Conservation (phyloP, 2,888 invertebrate genomes). For the Hetaerina titia region DNA sequence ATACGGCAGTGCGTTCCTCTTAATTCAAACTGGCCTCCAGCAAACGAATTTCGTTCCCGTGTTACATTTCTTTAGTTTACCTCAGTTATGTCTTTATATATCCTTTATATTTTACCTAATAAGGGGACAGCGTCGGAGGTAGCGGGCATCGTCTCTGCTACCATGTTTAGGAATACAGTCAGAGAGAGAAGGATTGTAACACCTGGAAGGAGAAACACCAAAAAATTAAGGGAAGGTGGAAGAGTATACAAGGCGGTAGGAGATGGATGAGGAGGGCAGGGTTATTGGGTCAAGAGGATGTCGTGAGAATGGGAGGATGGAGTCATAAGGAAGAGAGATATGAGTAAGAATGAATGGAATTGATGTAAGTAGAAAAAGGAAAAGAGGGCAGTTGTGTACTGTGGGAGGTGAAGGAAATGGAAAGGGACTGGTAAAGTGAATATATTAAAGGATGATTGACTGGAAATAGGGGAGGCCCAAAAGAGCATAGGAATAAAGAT, state of each 20-base stretch:
- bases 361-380: not conserved
- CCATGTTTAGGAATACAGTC: conserved; percentile 99
- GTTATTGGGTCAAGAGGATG: not conserved
- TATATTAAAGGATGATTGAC: not conserved
- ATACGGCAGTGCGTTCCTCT: conserved; percentile 58
- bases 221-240: conserved; percentile 68
- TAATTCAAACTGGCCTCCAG: conserved; percentile 62
- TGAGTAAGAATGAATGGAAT: not conserved
- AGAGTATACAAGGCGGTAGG: conserved; percentile 28
- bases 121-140: conserved; percentile 96
- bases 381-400: not conserved
- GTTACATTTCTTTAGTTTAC: conserved; percentile 55
- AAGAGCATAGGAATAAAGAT: not conserved
- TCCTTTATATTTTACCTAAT: conserved; percentile 81
- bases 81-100: conserved; percentile 61
- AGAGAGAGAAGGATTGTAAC: conserved; percentile 98
- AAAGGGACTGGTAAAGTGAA: not conserved
- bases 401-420: not conserved
- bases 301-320: not conserved
- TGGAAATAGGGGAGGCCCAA: not conserved
- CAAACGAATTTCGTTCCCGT: conserved; percentile 53
- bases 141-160: conserved; percentile 98
- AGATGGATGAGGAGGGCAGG: not conserved
- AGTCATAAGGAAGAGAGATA: not conserved
- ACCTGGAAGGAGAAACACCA: conserved; percentile 81